Evolutionary conservation across 2,797 vertebrate species (phyloP), one percentile per base, ranked within the genome.

Genomic region (Holocentrus rufus): DNA sequence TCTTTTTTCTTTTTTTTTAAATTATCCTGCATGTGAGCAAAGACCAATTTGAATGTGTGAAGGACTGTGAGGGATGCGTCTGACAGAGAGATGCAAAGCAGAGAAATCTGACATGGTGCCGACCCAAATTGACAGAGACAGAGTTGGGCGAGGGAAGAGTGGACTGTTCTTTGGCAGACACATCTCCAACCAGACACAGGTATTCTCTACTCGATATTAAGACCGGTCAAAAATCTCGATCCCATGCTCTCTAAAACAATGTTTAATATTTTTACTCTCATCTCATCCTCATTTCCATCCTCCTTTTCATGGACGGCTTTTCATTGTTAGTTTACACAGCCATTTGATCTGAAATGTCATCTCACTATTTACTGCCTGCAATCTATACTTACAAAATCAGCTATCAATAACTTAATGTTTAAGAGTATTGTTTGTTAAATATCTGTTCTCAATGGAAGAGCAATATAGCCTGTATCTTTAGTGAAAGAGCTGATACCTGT

Each of bases 61-160:
- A 77, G 84, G 80, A 75, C 81, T 84, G 66, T 87, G 81, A 86
- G 90, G 89, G 84, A 90, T 90, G 86, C 83, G 55, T 85, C 83
- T 87, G 85, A 89, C 85, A 72, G 82, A 82, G 78, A 89, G 86
- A 89, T 79, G 84, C 82, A 83, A 82, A 84, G 85, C 85, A 87
- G 75, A 86, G 82, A 74, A 72, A 80, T 90, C 79, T 92, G 90
- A 92, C 90, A 93, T 91, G 91, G 86, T 93, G 92, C 79, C 87
- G 88, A 93, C 84, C 89, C 90, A 89, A 81, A 91, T 82, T 92
- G 89, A 92, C 87, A 90, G 81, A 86, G 86, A 78, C 54, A 82
- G 64, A 75, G 85, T 84, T 74, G 77, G 80, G 85, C 87, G 87
- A 91, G 89, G 88, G 84, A 62, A 89, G 79, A 86, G 84, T 77